phyloP scores from a whole-genome alignment of 2,113 vertebrate species.

The Gobius niger region DNA sequence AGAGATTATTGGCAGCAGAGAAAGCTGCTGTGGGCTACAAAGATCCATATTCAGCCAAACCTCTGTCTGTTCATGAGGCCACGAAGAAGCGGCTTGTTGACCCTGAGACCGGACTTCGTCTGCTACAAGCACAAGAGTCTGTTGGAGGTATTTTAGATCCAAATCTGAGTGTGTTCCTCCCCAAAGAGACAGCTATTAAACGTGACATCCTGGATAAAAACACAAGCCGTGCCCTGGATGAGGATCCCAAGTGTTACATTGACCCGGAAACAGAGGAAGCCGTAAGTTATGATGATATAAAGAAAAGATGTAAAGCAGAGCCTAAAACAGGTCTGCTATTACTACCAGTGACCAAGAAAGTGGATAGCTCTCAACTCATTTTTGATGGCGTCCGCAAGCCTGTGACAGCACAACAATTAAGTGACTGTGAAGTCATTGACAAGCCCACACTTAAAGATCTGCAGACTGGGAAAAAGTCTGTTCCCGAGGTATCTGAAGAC shows the following conservation, averaged over 20 bases:
- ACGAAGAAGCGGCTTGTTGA: conserved; percentile 84
- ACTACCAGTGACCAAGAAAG: too few species aligned
- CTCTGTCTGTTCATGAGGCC: conserved; percentile 80
- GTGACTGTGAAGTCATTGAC: conserved; percentile 55
- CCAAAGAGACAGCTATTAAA: conserved; percentile 82
- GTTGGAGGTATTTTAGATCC: conserved; percentile 87
- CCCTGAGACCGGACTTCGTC: conserved; percentile 80
- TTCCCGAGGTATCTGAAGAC: not conserved
- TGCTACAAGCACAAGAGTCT: conserved; percentile 85
- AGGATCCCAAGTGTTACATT: conserved; percentile 80
- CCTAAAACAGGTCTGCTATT: conserved; percentile 79
- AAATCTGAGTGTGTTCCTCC: conserved; percentile 84
- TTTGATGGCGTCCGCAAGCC: conserved; percentile 86
- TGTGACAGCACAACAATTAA: conserved; percentile 83
- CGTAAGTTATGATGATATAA: conserved; percentile 79
- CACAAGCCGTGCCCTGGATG: conserved; percentile 77
- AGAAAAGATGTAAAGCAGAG: conserved; percentile 79
- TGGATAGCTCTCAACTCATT: too few species aligned
- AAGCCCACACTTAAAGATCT: not conserved
- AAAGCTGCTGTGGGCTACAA: conserved; percentile 83
- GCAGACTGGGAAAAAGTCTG: too few species aligned
- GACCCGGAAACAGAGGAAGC: conserved; percentile 69
- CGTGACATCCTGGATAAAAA: conserved; percentile 84
- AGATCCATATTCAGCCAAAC: conserved; percentile 83
- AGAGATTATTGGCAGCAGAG: conserved; percentile 83